Percentiles rank a stretch among this genome's conserved stretches.
phyloP scores from a whole-genome alignment of 2,888 invertebrate species.

The Heliconius cydno region DNA sequence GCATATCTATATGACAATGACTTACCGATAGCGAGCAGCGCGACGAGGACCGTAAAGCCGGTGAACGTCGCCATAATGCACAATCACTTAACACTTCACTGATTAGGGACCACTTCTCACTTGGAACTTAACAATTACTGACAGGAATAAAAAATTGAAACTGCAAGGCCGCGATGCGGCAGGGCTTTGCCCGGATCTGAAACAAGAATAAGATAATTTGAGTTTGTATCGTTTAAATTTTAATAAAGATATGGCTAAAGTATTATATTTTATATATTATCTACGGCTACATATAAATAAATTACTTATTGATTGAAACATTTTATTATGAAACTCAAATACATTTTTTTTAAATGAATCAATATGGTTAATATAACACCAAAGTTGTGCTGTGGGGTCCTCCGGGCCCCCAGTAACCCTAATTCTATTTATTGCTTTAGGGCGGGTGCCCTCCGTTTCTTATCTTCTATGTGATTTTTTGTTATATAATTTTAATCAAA shows the following conservation, averaged over 20 bases:
- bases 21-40: conserved; percentile 76
- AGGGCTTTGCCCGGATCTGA: conserved; percentile 76
- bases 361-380: not conserved
- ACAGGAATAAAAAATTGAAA: conserved; percentile 59
- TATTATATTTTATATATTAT: not conserved
- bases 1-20: conserved; percentile 21
- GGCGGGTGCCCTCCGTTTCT: conserved; percentile 40
- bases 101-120: conserved; percentile 66
- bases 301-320: not conserved
- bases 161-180: conserved; percentile 75
- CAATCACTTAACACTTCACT: conserved; percentile 75
- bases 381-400: not conserved
- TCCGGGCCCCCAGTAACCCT: conserved; percentile 25
- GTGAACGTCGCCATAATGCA: conserved; percentile 63
- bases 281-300: not conserved
- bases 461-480: not conserved
- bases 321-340: not conserved
- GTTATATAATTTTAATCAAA: conserved; percentile 7
- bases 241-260: not conserved
- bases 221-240: not conserved
- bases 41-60: conserved; percentile 73
- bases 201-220: conserved; percentile 58
- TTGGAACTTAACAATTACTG: conserved; percentile 55
- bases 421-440: conserved; percentile 43
- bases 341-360: not conserved